These are phyloP conservation scores for Phyllotreta cruciferae DNA, from an alignment of 2,888 invertebrate species.

Conservation along the genomic window DNA sequence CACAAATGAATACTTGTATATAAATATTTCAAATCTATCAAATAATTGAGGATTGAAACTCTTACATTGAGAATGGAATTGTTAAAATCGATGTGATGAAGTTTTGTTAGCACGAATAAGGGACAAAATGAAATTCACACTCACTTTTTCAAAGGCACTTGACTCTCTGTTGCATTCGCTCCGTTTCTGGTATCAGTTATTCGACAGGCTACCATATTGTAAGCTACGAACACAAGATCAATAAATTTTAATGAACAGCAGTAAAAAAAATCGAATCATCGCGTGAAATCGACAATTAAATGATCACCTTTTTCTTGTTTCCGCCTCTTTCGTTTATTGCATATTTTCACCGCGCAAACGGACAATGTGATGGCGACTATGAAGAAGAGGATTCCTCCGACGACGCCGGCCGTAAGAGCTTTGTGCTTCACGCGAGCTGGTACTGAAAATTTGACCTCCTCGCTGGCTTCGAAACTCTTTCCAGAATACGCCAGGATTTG, in stretches of 20 bases:
- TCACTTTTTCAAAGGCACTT: conserved; percentile 99
- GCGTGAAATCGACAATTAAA: neutral
- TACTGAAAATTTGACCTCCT: conserved; percentile 87
- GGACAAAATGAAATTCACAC: conserved; percentile 56
- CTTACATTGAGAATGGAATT: conserved; percentile 26
- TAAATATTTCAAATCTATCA: too few species aligned
- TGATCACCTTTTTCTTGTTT: conserved; percentile 94
- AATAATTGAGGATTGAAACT: too few species aligned
- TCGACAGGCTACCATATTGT: conserved; percentile 98
- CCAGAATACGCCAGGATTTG: conserved; percentile 88
- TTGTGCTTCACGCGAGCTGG: conserved; percentile 92
- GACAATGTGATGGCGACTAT: conserved; percentile 96
- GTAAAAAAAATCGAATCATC: neutral
- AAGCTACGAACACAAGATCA: conserved; percentile 75
- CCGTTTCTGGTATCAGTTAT: conserved; percentile 93
- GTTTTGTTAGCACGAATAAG: conserved; percentile 13
- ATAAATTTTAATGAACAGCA: neutral
- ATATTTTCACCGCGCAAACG: conserved; percentile 96
- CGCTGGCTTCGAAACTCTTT: conserved; percentile 85
- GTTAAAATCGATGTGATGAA: conserved; percentile 18
- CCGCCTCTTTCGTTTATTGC: conserved; percentile 95
- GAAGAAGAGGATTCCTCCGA: conserved; percentile 96
- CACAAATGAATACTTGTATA: too few species aligned
- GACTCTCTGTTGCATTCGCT: conserved; percentile 81
- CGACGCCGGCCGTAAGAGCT: conserved; percentile 95